These are phyloP conservation scores for Clarias batrachus DNA, from an alignment of 2,113 vertebrate species.

Conservation along the genomic window DNA sequence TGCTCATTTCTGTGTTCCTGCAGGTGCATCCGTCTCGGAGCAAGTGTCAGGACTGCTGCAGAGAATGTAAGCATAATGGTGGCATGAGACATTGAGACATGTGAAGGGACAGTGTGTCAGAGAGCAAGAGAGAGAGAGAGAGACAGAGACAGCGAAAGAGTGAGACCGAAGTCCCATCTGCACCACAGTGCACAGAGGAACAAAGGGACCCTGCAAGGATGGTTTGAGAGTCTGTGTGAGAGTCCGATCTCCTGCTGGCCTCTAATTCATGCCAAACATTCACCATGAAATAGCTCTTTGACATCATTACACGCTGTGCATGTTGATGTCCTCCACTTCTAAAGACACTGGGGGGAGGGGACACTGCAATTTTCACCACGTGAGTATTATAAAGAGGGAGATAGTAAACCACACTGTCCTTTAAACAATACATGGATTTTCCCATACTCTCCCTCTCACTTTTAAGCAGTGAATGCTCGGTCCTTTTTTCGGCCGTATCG, in stretches of 20 bases:
- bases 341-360: constrained; percentile 51
- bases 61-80: constrained; percentile 43
- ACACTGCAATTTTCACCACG: constrained; percentile 51
- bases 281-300: constrained; percentile 65
- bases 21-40: constrained; percentile 39
- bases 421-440: constrained; percentile 25
- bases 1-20: constrained; percentile 13
- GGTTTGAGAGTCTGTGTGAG: constrained; percentile 50
- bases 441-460: constrained; percentile 7
- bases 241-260: constrained; percentile 59
- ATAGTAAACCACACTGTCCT: constrained; percentile 33
- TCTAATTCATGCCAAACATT: constrained; percentile 65
- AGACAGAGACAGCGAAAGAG: constrained; percentile 14
- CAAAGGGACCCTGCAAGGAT: constrained; percentile 53
- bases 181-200: constrained; percentile 51
- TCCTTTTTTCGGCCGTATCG: constrained; percentile 36
- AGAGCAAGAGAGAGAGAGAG: constrained; percentile 21
- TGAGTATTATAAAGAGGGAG: constrained; percentile 48
- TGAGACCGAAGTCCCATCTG: constrained; percentile 46
- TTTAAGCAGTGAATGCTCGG: background rate
- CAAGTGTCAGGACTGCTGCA: constrained; percentile 19
- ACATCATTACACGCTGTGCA: constrained; percentile 62
- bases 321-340: constrained; percentile 58
- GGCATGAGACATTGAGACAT: constrained; percentile 36
- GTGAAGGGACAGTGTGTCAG: constrained; percentile 33